Evolutionary conservation across 2,797 vertebrate species (phyloP).

Genomic region (Orientallactaga sibirica): DNA sequence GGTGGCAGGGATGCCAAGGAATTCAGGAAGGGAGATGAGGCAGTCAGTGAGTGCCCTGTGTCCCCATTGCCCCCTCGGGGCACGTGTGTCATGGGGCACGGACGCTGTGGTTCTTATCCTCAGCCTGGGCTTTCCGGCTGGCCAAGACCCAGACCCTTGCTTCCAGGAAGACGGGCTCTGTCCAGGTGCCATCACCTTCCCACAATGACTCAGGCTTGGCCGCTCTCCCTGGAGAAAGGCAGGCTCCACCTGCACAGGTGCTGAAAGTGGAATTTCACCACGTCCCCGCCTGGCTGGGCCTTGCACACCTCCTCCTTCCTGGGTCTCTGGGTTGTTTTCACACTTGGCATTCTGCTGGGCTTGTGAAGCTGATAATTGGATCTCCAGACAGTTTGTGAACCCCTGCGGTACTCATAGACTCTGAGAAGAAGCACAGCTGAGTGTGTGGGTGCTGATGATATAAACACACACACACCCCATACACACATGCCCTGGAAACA

Average conservation of each 20-base stretch:
- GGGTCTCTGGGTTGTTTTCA: background rate
- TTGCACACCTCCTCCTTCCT: fast-evolving
- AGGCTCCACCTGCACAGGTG: background rate
- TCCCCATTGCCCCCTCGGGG: fast-evolving
- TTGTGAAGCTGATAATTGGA: conserved; percentile 6
- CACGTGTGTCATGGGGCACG: no score
- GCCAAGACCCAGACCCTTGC: background rate
- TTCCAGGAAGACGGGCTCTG: conserved; percentile 17
- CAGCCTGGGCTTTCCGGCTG: background rate
- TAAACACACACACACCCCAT: background rate
- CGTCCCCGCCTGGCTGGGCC: background rate
- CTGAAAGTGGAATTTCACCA: background rate
- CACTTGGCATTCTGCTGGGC: background rate
- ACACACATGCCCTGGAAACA: no score
- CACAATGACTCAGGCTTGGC: background rate
- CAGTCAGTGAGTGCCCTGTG: background rate
- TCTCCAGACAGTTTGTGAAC: background rate
- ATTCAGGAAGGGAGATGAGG: background rate
- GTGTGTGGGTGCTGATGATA: background rate
- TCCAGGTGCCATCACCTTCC: background rate
- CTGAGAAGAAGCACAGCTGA: background rate
- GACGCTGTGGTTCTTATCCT: background rate
- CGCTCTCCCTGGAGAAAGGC: background rate
- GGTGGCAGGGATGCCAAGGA: background rate
- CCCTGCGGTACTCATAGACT: background rate